These are phyloP conservation scores for Protonemura montana DNA, from an alignment of 2,888 invertebrate species.

Conservation along the genomic window DNA sequence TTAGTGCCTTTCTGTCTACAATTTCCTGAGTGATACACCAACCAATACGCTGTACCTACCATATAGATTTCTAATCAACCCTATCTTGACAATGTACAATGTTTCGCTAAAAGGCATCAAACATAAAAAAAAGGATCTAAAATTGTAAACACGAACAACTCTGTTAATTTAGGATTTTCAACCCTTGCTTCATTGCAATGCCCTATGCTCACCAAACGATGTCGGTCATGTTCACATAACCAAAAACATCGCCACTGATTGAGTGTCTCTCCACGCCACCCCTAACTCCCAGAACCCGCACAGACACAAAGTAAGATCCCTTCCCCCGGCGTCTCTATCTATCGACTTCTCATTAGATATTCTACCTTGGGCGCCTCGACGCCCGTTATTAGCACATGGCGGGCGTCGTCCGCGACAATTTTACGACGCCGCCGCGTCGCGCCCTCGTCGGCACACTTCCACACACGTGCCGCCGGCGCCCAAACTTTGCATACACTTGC, in stretches of 20 bases:
- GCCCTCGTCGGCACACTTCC: slow-evolving; percentile 41
- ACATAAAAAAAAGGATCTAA: no score
- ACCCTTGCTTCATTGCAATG: no score
- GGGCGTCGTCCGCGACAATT: slow-evolving; percentile 42
- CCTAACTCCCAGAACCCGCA: neutral
- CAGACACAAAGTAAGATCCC: neutral
- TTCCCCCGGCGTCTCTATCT: neutral
- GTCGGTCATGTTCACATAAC: neutral
- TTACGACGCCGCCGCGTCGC: slow-evolving; percentile 42
- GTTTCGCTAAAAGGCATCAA: no score
- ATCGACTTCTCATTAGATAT: slow-evolving; percentile 38
- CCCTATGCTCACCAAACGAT: neutral
- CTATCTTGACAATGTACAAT: no score
- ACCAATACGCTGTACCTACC: no score
- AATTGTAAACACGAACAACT: no score
- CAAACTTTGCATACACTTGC: slow-evolving; percentile 46
- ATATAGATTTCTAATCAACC: no score
- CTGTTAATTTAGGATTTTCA: no score
- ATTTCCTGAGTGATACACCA: no score
- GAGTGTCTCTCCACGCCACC: neutral
- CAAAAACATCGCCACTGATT: neutral
- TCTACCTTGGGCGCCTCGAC: slow-evolving; percentile 29
- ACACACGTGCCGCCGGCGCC: slow-evolving; percentile 43
- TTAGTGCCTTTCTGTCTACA: no score
- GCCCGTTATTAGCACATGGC: slow-evolving; percentile 42